Percentiles rank a stretch among this genome's conserved stretches.
These are phyloP conservation scores for Plebejus melissa DNA, from an alignment of 2,888 invertebrate genomes.

Conservation along the genomic window DNA sequence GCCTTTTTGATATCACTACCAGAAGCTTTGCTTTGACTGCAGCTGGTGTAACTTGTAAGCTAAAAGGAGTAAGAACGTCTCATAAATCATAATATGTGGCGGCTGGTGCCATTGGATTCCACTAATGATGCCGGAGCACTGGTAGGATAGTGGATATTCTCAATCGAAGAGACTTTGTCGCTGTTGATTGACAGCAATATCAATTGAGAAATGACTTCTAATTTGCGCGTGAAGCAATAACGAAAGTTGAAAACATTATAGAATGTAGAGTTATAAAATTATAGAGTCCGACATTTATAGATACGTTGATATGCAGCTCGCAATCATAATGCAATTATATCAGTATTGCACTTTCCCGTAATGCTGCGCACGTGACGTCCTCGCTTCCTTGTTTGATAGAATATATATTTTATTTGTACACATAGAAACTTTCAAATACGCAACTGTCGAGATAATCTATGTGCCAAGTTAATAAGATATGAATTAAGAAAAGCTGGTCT, in stretches of 20 bases:
- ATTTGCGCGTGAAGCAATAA: background rate
- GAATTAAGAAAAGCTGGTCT: background rate
- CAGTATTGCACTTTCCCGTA: conserved; percentile 7
- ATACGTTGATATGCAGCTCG: conserved; percentile 9
- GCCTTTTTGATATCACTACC: too few relatives aligned
- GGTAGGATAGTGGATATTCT: too few relatives aligned
- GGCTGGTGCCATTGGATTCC: too few relatives aligned
- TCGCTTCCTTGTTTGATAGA: conserved; percentile 8
- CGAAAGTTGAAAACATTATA: background rate
- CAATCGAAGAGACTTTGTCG: background rate
- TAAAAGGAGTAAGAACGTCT: too few relatives aligned
- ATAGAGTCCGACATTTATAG: conserved; percentile 5
- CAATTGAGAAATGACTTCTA: background rate
- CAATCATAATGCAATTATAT: background rate
- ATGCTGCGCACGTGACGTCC: conserved; percentile 23
- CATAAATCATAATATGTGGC: too few relatives aligned
- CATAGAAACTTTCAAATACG: background rate
- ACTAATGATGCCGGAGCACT: too few relatives aligned
- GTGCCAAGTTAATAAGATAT: background rate
- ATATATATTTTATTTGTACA: background rate
- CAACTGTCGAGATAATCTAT: background rate
- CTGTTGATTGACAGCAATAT: background rate
- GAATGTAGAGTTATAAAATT: background rate
- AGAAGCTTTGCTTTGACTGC: too few relatives aligned
- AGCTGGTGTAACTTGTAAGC: too few relatives aligned